Evolutionary conservation across 2,113 vertebrate species (phyloP).

Genomic region (Choloepus hoffmanni): DNA sequence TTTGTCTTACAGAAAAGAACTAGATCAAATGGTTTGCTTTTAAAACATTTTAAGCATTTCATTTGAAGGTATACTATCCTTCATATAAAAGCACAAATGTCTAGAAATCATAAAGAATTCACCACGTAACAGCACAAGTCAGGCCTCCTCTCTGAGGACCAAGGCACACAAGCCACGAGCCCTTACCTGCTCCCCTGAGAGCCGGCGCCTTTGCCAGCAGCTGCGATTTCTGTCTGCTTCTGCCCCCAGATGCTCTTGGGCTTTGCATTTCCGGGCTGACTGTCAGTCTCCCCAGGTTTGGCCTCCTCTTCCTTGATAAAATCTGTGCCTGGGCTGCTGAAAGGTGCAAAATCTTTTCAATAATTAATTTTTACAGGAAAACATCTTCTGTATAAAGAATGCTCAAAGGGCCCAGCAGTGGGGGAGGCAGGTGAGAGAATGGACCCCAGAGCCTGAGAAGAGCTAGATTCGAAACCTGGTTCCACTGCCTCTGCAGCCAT

Average conservation of each 20-base stretch:
- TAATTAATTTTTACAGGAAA: constrained; percentile 51
- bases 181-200: constrained; percentile 72
- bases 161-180: accelerated
- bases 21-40: background rate
- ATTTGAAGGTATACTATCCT: background rate
- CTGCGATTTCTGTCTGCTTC: constrained; percentile 57
- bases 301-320: constrained; percentile 77
- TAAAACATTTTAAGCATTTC: background rate
- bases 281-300: constrained; percentile 76
- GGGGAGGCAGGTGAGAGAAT: background rate
- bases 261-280: constrained; percentile 72
- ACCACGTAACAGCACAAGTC: background rate
- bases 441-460: background rate
- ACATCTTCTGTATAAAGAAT: background rate
- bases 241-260: constrained; percentile 26
- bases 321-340: constrained; percentile 74
- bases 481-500: background rate
- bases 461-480: background rate
- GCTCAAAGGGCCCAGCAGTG: background rate
- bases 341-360: constrained; percentile 78
- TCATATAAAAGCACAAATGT: background rate
- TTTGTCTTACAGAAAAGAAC: background rate
- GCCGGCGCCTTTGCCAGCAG: background rate
- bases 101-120: background rate
- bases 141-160: background rate